Evolutionary conservation across 1,140 invertebrate genomes (phyloP).

Genomic region (Hydropsyche tenuis): DNA sequence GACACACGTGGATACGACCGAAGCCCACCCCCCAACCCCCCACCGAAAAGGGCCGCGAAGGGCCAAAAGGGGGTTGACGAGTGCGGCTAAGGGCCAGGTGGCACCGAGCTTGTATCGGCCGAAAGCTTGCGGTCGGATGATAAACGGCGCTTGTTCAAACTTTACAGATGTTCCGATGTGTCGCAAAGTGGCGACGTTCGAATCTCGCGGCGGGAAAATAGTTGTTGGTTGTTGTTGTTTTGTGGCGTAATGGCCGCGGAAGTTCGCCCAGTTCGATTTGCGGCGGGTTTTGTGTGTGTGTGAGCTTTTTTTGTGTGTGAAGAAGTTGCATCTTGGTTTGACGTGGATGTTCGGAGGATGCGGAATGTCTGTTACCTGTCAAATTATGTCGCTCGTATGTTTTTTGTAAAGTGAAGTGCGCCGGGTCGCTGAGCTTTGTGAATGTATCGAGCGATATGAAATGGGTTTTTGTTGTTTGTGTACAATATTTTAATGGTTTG

Average conservation of each 20-base stretch:
- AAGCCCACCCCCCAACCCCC: too few species aligned
- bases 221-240: constrained; percentile 10
- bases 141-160: constrained; percentile 37
- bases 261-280: too few species aligned
- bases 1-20: too few species aligned
- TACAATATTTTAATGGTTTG: too few species aligned
- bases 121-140: constrained; percentile 31
- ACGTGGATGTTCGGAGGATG: neutral
- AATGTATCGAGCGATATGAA: too few species aligned
- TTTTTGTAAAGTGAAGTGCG: neutral
- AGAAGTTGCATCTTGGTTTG: neutral
- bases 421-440: neutral
- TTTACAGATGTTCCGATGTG: constrained; percentile 36
- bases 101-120: constrained; percentile 29
- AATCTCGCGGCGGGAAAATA: too few species aligned
- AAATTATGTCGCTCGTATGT: neutral
- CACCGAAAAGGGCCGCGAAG: neutral
- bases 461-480: too few species aligned
- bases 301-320: too few species aligned
- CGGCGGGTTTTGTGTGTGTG: too few species aligned
- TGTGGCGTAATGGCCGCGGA: too few species aligned
- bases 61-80: neutral
- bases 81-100: constrained; percentile 1
- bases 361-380: constrained; percentile 6
- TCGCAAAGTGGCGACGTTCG: neutral